Percentiles rank a stretch among this genome's conserved stretches.
phyloP scores from a whole-genome alignment of 1,140 invertebrate genomes.

The Drosophila guanche region DNA sequence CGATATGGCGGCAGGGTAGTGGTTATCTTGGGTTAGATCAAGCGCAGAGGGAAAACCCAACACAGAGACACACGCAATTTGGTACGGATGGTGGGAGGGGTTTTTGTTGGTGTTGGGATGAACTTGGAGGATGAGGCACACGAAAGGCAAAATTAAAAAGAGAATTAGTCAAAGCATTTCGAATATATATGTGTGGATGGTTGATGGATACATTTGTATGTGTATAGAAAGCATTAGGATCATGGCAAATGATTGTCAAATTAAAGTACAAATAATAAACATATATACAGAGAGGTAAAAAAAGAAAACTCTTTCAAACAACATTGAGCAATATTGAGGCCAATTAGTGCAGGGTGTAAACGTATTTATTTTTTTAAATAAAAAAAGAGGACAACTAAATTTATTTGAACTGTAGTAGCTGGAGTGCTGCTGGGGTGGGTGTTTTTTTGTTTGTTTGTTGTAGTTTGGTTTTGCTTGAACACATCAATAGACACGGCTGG shows the following conservation, averaged over 20 bases:
- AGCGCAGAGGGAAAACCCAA: slow-evolving; percentile 16
- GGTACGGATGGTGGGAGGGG: slow-evolving; percentile 10
- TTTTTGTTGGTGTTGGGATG: slow-evolving; percentile 1
- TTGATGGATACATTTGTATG: no score
- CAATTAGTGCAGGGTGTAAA: slow-evolving; percentile 74
- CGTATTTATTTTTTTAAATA: slow-evolving; percentile 63
- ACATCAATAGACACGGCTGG: slow-evolving; percentile 47
- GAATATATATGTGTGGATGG: slow-evolving; percentile 21
- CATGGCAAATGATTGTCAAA: slow-evolving; percentile 15
- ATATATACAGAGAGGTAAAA: slow-evolving; percentile 49
- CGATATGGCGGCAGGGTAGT: background rate
- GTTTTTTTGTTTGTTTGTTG: slow-evolving; percentile 8
- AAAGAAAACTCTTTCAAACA: slow-evolving; percentile 49
- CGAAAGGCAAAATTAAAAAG: slow-evolving; percentile 26
- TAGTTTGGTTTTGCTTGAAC: slow-evolving; percentile 15
- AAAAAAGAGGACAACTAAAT: slow-evolving; percentile 60
- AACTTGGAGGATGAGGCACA: slow-evolving; percentile 24
- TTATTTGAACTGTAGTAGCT: slow-evolving; percentile 48
- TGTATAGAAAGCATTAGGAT: slow-evolving; percentile 37
- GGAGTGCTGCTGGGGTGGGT: slow-evolving; percentile 38
- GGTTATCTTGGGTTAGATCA: slow-evolving; percentile 30
- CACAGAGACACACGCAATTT: slow-evolving; percentile 38
- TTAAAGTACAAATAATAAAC: slow-evolving; percentile 52
- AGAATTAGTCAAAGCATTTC: slow-evolving; percentile 43
- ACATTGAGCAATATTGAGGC: slow-evolving; percentile 60